Evolutionary conservation across 1,140 invertebrate genomes (phyloP), one percentile per base, ranked within the genome.

Genomic region (Limonius californicus): DNA sequence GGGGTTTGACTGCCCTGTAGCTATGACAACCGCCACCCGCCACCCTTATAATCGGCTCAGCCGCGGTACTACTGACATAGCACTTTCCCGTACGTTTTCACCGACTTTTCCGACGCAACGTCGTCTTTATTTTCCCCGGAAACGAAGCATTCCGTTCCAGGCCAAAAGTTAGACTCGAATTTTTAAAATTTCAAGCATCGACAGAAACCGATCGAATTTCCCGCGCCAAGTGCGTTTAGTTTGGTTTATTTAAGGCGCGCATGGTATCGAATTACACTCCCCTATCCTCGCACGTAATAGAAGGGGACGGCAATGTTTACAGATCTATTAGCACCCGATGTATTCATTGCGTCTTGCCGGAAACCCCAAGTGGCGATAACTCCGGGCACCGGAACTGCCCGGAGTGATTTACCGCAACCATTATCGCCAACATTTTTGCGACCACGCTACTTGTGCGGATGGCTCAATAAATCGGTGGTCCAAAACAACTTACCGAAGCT

Each of bases 31-130:
- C 21, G 30, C 64, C 55, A 62, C 64, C 64, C 35, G 61, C 64
- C 64, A 65, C 64, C 64, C 64, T 56, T 55, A 60, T 65, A 65
- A 65, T 65, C 64, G 64, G 64, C 64, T 65, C 64, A 65, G 56
- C 55, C 39, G 39, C 39, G 43, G 43, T 27, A 53, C 57, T 56
- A 50, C 45, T 50, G 50, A 60, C 42, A 59, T 45, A 54, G 61
- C 62, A 64, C 62, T 64, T 60, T 50, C 45, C 62, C 57, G 39
- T 60, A 55, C 57, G 50, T 50, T 20, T 60, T 47, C 57, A 64
- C 35, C 45, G 19, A 42, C 18, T 32, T 55, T 55, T 23, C 20
- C 20, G 16, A 55, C 54, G 54, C 30, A 18, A 9, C 2, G 30
- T 19, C 1, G 15, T 21, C 55, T 39, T 27, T 27, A 27, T 27